A percentile compares a stretch with the other conserved stretches of the same genome.
Conservation (phyloP, 2,797 vertebrate genomes). For the Scleropages formosus region DNA sequence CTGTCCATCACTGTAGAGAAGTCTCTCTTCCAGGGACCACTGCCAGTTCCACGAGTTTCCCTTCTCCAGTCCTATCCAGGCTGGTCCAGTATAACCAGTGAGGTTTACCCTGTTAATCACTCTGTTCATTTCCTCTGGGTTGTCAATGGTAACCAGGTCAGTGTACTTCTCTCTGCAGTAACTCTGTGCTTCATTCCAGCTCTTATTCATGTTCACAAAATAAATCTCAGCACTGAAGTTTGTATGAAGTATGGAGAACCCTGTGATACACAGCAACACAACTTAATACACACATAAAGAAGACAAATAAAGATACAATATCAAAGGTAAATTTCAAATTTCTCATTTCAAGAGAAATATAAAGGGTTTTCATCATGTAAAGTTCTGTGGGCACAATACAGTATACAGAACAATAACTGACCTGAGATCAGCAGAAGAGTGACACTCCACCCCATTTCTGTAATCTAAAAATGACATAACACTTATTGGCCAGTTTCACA, state of each 20-base stretch:
- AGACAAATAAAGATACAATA: background rate
- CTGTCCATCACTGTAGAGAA: background rate
- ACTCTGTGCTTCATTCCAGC: conserved; percentile 49
- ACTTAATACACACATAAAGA: background rate
- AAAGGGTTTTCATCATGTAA: no score
- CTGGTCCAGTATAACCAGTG: background rate
- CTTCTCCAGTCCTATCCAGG: conserved; percentile 49
- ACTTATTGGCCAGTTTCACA: no score
- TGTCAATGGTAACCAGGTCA: conserved; percentile 47
- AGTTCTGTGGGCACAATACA: no score
- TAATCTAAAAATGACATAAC: no score
- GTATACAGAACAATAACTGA: no score
- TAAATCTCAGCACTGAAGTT: background rate
- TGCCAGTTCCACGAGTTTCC: conserved; percentile 36
- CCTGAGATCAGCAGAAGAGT: no score
- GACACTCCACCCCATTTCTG: no score
- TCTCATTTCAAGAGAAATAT: no score
- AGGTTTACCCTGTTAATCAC: background rate
- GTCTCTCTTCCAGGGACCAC: conserved; percentile 37
- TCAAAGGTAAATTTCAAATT: background rate
- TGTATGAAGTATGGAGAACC: background rate
- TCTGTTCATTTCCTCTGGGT: background rate
- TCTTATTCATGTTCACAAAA: conserved; percentile 29
- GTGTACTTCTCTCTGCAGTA: conserved; percentile 48
- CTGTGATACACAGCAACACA: background rate